Evolutionary conservation across 2,797 vertebrate species (phyloP), one percentile per base, ranked within the genome.

Genomic region (Characodon lateralis): DNA sequence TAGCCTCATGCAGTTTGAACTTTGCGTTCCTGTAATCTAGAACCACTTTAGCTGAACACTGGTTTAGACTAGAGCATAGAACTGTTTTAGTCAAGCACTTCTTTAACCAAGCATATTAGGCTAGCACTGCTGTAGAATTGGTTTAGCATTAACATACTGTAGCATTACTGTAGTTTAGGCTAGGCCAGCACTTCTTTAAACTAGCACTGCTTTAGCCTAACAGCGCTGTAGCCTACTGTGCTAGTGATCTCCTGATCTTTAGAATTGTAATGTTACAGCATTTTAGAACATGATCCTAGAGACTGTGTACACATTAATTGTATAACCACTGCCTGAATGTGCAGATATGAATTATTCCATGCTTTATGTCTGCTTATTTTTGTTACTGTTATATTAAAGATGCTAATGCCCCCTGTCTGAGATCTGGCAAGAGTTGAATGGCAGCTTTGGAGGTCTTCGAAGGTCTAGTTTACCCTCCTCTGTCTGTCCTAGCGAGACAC

Each of bases 401-500:
- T 68, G 72, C 65, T 80, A 28, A 28, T 75, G 74, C 75, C 39
- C 51, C 56, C 39, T 80, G 46, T n/a, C 22, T 14, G 51, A 72
- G 72, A 28, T 70, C 65, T 50, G 28, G 50, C 28, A 51, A 43
- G 53, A 79, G 63, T 28, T 65, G 35, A 74, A 78, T 58, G 55
- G 70, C 82, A 80, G 75, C 70, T 73, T 73, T 73, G 71, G 78
- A 85, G 80, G 68, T 80, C 39, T 20, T n/a, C 61, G 8, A 81
- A 73, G 78, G 80, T 85, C 76, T 83, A 75, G 86, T 89, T 80
- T 63, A 69, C 69, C 69, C 76, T 43, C 31, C 48, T 56, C 31
- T 68, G 74, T 28, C 81, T 74, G 80, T 83, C 87, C 81, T 39
- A 41, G 7, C 39, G 73, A 86, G 81, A 87, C 91, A 89, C 59